These are phyloP conservation scores for Balaeniceps rex DNA, from an alignment of 2,113 vertebrate species.

Conservation along the genomic window DNA sequence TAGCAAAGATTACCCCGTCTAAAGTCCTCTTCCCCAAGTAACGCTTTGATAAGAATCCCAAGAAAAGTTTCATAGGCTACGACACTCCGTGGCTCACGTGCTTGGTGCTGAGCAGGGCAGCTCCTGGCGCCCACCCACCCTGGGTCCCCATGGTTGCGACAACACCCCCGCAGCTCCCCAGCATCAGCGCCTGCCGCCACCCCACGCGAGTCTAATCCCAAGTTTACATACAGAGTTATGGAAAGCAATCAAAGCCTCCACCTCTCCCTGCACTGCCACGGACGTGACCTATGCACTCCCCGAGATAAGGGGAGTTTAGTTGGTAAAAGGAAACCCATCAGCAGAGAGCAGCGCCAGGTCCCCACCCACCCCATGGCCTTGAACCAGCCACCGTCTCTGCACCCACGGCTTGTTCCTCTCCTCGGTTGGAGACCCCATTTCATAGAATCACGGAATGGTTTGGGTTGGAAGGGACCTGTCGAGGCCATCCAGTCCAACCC, in stretches of 20 bases:
- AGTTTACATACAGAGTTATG: fast-evolving
- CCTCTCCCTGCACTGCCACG: background rate
- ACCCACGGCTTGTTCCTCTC: background rate
- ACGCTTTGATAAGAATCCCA: background rate
- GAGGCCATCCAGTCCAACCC: too few species aligned
- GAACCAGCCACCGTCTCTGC: background rate
- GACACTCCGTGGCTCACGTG: fast-evolving
- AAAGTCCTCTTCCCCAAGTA: background rate
- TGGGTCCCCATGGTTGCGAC: fast-evolving
- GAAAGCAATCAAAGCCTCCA: background rate
- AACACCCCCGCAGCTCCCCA: background rate
- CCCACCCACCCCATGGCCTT: background rate
- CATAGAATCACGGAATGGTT: too few species aligned
- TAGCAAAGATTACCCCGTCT: background rate
- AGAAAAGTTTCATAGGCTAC: background rate
- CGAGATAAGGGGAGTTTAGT: background rate
- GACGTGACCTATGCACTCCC: background rate
- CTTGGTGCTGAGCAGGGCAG: background rate
- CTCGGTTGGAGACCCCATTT: background rate
- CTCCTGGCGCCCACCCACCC: too few species aligned
- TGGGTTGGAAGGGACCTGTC: too few species aligned
- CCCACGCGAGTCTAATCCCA: fast-evolving
- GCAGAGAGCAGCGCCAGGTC: background rate
- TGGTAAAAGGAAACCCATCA: background rate
- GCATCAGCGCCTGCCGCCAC: fast-evolving